Evolutionary conservation across 2,888 invertebrate genomes (phyloP).

Genomic region (Hydriomena furcata): DNA sequence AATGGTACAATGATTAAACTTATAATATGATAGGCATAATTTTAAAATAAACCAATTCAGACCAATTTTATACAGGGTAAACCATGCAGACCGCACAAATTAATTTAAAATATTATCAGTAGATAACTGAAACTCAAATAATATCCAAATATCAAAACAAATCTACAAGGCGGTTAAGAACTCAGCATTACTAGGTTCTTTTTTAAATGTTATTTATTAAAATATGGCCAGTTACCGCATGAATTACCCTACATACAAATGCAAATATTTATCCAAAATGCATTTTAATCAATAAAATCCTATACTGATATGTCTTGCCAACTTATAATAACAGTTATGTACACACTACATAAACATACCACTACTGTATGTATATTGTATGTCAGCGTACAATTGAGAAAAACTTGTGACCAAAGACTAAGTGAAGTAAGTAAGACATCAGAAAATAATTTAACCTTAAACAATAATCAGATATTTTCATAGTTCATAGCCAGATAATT

Average conservation of each 20-base stretch:
- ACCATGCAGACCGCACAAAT: too few species aligned
- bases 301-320: conserved; percentile 15
- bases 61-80: too few species aligned
- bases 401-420: neutral
- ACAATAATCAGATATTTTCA: neutral
- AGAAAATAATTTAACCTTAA: neutral
- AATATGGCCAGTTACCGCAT: too few species aligned
- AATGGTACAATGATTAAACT: conserved; percentile 10
- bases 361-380: too few species aligned
- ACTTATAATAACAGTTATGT: conserved; percentile 1
- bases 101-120: too few species aligned
- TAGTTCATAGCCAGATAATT: conserved; percentile 41
- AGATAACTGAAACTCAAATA: too few species aligned
- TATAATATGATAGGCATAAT: conserved; percentile 13
- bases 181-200: too few species aligned
- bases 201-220: too few species aligned
- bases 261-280: neutral
- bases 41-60: neutral
- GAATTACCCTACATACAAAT: neutral
- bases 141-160: too few species aligned
- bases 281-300: neutral
- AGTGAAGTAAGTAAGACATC: neutral
- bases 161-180: too few species aligned
- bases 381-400: neutral
- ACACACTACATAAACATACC: too few species aligned